phyloP scores from a whole-genome alignment of 2,888 invertebrate species.

The Parasteatoda lunata region DNA sequence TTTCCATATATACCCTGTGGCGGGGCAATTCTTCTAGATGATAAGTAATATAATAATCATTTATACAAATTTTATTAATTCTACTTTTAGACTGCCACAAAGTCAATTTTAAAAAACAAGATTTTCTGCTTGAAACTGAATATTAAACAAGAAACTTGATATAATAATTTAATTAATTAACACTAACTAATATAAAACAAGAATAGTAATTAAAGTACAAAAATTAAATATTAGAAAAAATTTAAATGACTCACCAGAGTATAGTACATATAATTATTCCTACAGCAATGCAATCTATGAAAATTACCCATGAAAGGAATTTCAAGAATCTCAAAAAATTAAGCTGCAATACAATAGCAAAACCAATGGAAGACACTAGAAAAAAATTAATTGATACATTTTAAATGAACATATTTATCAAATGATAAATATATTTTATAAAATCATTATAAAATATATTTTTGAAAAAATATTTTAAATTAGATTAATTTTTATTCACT shows the following conservation, averaged over 20 bases:
- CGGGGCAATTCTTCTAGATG: no score
- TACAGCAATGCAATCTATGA: slow-evolving; percentile 93
- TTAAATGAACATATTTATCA: background rate
- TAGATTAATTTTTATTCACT: background rate
- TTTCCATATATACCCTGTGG: no score
- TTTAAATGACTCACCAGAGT: slow-evolving; percentile 83
- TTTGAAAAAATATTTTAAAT: background rate
- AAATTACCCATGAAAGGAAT: slow-evolving; percentile 92
- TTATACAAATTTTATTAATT: no score
- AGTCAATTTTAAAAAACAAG: no score
- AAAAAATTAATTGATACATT: slow-evolving; percentile 71
- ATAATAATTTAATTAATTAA: no score
- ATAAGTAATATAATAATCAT: no score
- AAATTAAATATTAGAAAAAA: no score
- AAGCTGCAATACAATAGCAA: slow-evolving; percentile 85
- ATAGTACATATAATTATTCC: slow-evolving; percentile 90
- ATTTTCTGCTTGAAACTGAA: no score
- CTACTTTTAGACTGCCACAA: no score
- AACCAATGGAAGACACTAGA: slow-evolving; percentile 91
- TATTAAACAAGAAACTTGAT: no score
- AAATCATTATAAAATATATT: background rate
- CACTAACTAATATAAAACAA: no score
- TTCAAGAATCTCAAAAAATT: slow-evolving; percentile 80
- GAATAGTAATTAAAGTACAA: no score
- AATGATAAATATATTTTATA: background rate